A percentile compares a stretch with the other conserved stretches of the same genome.
Evolutionary conservation across 2,797 vertebrate genomes (phyloP).

Genomic region (Pristis pectinata): DNA sequence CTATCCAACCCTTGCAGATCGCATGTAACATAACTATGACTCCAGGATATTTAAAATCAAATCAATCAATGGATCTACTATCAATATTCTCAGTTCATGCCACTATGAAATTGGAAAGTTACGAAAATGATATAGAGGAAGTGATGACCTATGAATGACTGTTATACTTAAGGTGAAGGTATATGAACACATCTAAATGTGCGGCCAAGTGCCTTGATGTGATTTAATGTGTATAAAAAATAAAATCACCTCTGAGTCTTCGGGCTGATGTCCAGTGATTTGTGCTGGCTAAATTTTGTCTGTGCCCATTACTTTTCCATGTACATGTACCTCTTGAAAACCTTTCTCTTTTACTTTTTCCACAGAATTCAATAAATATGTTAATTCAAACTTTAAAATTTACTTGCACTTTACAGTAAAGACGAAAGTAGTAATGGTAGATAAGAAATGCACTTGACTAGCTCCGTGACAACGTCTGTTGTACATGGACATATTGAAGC

Average conservation of each 20-base stretch:
- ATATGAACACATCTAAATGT: slow-evolving; percentile 6
- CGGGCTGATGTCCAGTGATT: not conserved
- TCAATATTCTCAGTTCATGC: slow-evolving; percentile 31
- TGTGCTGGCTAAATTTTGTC: not conserved
- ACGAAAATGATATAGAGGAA: slow-evolving; percentile 14
- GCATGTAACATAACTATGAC: not conserved
- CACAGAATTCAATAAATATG: slow-evolving; percentile 19
- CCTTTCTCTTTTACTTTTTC: not conserved
- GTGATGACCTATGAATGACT: slow-evolving; percentile 25
- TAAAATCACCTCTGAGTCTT: not conserved
- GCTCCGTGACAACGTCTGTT: not conserved
- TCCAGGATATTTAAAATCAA: slow-evolving; percentile 14
- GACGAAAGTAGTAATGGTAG: slow-evolving; percentile 46
- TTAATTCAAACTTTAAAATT: slow-evolving; percentile 39
- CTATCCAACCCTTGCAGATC: slow-evolving; percentile 32
- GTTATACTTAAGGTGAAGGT: slow-evolving; percentile 1
- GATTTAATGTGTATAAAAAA: not conserved
- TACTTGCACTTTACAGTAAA: slow-evolving; percentile 50
- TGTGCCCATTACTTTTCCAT: slow-evolving; percentile 27
- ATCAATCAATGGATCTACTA: slow-evolving; percentile 13
- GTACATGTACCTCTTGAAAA: not conserved
- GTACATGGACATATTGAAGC: slow-evolving; percentile 34
- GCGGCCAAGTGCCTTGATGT: not conserved
- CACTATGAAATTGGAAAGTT: slow-evolving; percentile 34
- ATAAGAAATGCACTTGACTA: slow-evolving; percentile 27